Evolutionary conservation across 2,113 vertebrate genomes (phyloP).

Genomic region (Boleophthalmus pectinirostris): DNA sequence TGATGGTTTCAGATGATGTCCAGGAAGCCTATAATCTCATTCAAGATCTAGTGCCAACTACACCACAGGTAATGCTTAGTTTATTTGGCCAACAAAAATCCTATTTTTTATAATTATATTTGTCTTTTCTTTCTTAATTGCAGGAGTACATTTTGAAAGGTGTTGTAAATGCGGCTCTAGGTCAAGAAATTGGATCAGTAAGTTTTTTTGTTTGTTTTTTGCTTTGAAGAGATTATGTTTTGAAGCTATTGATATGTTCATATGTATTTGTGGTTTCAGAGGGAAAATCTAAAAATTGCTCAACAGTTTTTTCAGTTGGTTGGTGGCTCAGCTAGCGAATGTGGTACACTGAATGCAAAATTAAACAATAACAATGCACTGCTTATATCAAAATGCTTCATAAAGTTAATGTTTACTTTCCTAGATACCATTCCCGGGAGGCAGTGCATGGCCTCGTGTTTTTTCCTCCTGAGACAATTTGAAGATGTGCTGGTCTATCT

Average conservation of each 20-base stretch:
- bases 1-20: conserved; percentile 85
- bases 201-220: conserved; percentile 68
- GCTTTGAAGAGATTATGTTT: neutral
- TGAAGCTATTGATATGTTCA: neutral
- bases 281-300: conserved; percentile 94
- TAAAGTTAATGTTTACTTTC: conserved; percentile 32
- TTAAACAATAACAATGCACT: neutral
- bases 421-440: conserved; percentile 96
- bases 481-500: conserved; percentile 96
- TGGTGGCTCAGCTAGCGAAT: conserved; percentile 95
- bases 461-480: conserved; percentile 94
- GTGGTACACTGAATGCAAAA: conserved; percentile 77
- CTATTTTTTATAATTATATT: neutral
- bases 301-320: conserved; percentile 97
- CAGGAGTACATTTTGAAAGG: conserved; percentile 97
- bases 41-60: conserved; percentile 89
- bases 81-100: neutral
- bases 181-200: conserved; percentile 93
- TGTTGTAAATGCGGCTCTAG: conserved; percentile 93
- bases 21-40: conserved; percentile 95
- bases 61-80: conserved; percentile 84
- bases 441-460: conserved; percentile 97
- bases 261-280: conserved; percentile 68
- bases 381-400: neutral
- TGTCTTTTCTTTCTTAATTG: neutral